phyloP scores from a whole-genome alignment of 2,113 vertebrate species.

The Oceanodroma tethys region DNA sequence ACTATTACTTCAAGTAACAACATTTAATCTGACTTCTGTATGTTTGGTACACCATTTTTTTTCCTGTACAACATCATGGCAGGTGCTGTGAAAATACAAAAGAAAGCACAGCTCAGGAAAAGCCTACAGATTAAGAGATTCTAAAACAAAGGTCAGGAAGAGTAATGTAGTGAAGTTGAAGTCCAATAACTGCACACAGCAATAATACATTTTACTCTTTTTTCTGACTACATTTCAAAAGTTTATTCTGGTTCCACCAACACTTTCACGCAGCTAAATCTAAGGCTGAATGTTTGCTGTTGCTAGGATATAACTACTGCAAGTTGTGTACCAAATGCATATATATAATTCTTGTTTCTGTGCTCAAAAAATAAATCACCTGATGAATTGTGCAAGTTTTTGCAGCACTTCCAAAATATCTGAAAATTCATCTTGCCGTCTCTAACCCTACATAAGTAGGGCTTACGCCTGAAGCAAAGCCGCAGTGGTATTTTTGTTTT shows the following conservation, averaged over 20 bases:
- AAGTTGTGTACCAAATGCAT: neutral
- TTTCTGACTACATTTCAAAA: neutral
- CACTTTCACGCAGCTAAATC: neutral
- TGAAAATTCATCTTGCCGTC: neutral
- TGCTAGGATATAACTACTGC: constrained; percentile 25
- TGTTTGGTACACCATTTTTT: neutral
- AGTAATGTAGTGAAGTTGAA: neutral
- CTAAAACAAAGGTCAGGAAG: neutral
- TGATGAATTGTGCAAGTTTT: neutral
- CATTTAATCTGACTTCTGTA: neutral
- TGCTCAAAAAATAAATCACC: neutral
- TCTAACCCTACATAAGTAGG: neutral
- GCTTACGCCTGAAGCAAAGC: neutral
- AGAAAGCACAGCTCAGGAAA: neutral
- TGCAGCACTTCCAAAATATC: neutral
- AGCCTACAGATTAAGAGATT: neutral
- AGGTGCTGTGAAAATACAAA: neutral
- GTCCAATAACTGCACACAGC: neutral
- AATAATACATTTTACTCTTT: neutral
- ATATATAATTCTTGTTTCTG: neutral
- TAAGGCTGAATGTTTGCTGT: neutral
- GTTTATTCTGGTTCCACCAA: neutral
- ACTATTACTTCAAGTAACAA: neutral
- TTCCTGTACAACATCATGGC: neutral
- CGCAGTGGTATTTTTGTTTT: neutral